A percentile compares a stretch with the other conserved stretches of the same genome.
phyloP scores from a whole-genome alignment of 2,888 invertebrate genomes.

The Ochropleura plecta region DNA sequence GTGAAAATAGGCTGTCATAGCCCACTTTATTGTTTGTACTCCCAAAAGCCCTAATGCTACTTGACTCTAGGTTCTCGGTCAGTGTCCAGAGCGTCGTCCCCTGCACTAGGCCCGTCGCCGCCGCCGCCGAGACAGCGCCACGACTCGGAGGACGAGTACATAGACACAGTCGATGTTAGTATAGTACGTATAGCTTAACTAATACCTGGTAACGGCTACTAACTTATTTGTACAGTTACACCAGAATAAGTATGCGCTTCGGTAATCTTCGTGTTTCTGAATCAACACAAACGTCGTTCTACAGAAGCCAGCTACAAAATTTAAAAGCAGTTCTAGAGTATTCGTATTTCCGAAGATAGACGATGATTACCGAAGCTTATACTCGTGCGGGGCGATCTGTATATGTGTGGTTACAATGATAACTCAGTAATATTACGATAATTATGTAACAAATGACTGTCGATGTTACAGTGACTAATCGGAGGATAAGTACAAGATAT shows the following conservation, averaged over 20 bases:
- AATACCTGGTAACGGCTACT: slow-evolving; percentile 49
- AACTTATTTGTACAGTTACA: slow-evolving; percentile 18
- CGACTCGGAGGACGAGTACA: slow-evolving; percentile 95
- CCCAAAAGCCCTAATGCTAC: slow-evolving; percentile 25
- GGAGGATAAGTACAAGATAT: too few species aligned
- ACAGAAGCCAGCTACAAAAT: neutral
- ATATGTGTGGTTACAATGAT: neutral
- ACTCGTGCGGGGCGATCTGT: neutral
- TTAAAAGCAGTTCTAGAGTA: neutral
- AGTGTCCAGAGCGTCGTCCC: slow-evolving; percentile 92
- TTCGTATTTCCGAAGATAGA: neutral
- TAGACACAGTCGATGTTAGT: slow-evolving; percentile 94
- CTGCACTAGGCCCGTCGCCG: slow-evolving; percentile 73
- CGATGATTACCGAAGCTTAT: neutral
- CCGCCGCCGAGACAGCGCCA: slow-evolving; percentile 86
- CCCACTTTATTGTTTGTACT: neutral
- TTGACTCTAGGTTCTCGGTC: slow-evolving; percentile 92
- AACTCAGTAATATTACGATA: too few species aligned
- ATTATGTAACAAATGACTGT: neutral
- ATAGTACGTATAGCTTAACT: slow-evolving; percentile 70
- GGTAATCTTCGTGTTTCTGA: neutral
- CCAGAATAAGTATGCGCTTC: neutral
- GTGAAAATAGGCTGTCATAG: neutral
- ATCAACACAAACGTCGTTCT: neutral
- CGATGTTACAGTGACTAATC: neutral